Evolutionary conservation across 2,888 invertebrate species (phyloP).

Genomic region (Protodeltote pygarga): DNA sequence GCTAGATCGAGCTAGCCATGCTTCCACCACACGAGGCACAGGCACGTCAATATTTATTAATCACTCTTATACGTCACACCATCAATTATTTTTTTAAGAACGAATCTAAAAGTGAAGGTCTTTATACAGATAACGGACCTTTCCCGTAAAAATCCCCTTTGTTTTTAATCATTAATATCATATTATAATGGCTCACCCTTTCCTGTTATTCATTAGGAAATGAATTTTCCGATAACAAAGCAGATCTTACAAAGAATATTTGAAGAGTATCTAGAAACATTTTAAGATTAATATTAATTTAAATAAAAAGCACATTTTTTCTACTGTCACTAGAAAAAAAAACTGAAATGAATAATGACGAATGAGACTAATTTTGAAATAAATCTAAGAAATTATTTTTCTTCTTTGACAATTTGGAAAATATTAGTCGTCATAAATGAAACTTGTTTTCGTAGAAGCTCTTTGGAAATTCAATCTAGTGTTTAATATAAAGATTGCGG

Average conservation of each 20-base stretch:
- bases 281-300: background rate
- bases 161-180: slow-evolving; percentile 32
- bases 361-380: background rate
- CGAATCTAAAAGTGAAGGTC: background rate
- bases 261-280: background rate
- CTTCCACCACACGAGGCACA: too few species aligned
- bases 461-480: slow-evolving; percentile 6
- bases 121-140: background rate
- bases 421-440: background rate
- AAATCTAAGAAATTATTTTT: slow-evolving; percentile 2
- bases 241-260: slow-evolving; percentile 7
- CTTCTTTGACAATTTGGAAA: background rate
- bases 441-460: slow-evolving; percentile 1
- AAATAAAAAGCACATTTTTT: background rate
- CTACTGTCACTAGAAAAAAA: background rate
- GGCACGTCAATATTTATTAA: too few species aligned
- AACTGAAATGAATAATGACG: background rate
- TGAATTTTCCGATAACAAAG: slow-evolving; percentile 25
- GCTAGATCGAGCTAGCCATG: too few species aligned
- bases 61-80: too few species aligned
- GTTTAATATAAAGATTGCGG: slow-evolving; percentile 10
- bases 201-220: slow-evolving; percentile 42
- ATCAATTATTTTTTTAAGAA: too few species aligned
- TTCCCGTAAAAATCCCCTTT: slow-evolving; percentile 22
- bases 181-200: slow-evolving; percentile 22